Evolutionary conservation across 2,113 vertebrate genomes (phyloP), one percentile per base, ranked within the genome.

Genomic region (Clarias macrocephalus): DNA sequence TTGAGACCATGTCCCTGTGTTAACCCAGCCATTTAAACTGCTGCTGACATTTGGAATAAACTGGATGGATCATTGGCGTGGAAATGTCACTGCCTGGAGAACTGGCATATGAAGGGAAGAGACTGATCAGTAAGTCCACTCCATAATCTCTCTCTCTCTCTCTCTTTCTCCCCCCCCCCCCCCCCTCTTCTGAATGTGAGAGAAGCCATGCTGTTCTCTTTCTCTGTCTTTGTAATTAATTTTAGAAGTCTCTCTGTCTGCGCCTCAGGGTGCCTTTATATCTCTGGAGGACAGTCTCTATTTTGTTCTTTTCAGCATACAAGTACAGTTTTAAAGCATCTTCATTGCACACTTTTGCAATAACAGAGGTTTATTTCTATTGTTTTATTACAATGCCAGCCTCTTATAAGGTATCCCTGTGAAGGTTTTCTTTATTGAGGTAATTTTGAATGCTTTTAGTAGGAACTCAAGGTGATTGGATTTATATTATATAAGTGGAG

Each of bases 41-140:
- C 86, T 83, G 54, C 86, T 90, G 75, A 87, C 86, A 90, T 90
- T 90, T 91, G 75, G 83, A 63, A n/a, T 80, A 85, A 89, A 85
- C 87, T 68, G 21, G 33, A 83, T 59, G 82, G 89, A 87, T 85
- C 84, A 90, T 48, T 87, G 75, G 86, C 62, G n/a, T 86, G 85
- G 80, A 92, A 91, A 84, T 89, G 83, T 87, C 85, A 86, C 63
- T 56, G 57, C 80, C 76, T 30, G 59, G 86, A 90, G 84, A 79
- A 75, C 88, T 85, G 84, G 85, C 66, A 60, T 86, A 76, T 66
- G 77, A 83, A 85, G 86, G 81, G 37, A 63, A 6, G 80, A 77
- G 82, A 88, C 87, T 75, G 70, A 91, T 86, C 83, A 70, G 60
- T 30, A 89, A 84, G 37, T 76, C 72, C 76, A 75, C 56, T 66